Percentiles rank a stretch among this genome's conserved stretches.
phyloP scores from a whole-genome alignment of 2,113 vertebrate genomes.

The Abramis brama region DNA sequence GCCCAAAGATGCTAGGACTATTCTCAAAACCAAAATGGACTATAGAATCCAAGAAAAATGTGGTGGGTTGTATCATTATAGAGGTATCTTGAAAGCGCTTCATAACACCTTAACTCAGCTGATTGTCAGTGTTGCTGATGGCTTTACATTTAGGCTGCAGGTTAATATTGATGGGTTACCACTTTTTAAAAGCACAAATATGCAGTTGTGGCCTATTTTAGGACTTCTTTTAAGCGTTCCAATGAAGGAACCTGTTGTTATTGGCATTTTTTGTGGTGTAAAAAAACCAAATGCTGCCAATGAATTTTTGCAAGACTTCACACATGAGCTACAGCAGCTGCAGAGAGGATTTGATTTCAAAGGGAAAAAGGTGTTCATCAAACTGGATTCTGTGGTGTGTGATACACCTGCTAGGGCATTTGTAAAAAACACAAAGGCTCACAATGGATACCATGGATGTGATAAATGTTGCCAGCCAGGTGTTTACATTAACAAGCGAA shows the following conservation, averaged over 20 bases:
- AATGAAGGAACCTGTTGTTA: neutral
- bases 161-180: too few species aligned
- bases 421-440: constrained; percentile 9
- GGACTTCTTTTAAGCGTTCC: neutral
- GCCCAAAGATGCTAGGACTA: too few species aligned
- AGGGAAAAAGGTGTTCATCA: neutral
- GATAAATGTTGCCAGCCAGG: constrained; percentile 4
- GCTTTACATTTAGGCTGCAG: too few species aligned
- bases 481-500: neutral
- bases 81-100: neutral
- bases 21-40: too few species aligned
- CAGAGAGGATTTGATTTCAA: neutral
- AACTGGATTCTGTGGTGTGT: neutral
- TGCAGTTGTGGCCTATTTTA: constrained; percentile 1
- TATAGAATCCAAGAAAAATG: neutral
- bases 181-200: neutral
- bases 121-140: too few species aligned
- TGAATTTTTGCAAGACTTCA: neutral
- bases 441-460: neutral
- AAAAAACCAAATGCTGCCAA: neutral
- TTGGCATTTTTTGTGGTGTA: neutral
- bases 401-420: neutral
- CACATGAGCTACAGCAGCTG: neutral
- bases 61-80: neutral
- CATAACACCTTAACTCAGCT: neutral